phyloP scores from a whole-genome alignment of 1,140 invertebrate genomes.

The Prorops nasuta region DNA sequence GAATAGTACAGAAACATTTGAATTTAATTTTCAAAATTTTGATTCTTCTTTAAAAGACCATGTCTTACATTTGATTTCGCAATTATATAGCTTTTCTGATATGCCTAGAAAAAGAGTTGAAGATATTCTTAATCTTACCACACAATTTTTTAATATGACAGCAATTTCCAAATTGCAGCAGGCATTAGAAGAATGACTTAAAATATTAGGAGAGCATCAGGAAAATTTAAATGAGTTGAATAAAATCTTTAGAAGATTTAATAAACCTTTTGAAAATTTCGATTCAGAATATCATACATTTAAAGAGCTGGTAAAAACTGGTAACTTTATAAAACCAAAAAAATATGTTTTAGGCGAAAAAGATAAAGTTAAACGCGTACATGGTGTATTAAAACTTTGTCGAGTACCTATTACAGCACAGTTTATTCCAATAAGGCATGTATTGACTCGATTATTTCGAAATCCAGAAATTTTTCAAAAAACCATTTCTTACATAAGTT shows the following conservation, averaged over 20 bases:
- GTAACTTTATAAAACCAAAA: constrained; percentile 3
- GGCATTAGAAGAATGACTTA: neutral
- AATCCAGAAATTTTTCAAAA: constrained; percentile 7
- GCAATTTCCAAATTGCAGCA: neutral
- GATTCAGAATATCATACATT: constrained; percentile 5
- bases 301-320: constrained; percentile 1
- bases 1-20: neutral
- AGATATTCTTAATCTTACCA: neutral
- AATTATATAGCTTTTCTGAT: neutral
- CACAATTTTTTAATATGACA: neutral
- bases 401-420: constrained; percentile 8
- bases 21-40: neutral
- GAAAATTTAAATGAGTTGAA: neutral
- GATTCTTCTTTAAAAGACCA: neutral
- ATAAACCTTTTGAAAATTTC: constrained; percentile 2
- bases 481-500: constrained; percentile 8
- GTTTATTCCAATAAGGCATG: constrained; percentile 15
- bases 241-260: constrained; percentile 1
- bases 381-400: neutral
- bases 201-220: neutral
- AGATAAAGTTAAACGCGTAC: constrained; percentile 7
- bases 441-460: constrained; percentile 21
- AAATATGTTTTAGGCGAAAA: constrained; percentile 13
- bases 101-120: neutral
- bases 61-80: neutral